Conservation (phyloP, 2,113 vertebrate species). For the Prietella phreatophila region DNA sequence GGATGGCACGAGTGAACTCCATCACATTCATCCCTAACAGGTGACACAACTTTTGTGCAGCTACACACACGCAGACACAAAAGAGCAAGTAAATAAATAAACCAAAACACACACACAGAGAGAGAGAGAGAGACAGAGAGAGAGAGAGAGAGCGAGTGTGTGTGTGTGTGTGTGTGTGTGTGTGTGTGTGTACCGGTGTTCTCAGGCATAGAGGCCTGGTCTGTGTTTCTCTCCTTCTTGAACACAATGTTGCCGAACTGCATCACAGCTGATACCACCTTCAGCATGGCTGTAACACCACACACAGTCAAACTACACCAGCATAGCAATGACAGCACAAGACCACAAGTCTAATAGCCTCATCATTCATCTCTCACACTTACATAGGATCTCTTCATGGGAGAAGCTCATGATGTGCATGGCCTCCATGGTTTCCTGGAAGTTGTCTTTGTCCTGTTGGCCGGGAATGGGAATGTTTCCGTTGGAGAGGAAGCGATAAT, state of each 20-base stretch:
- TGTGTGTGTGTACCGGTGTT: conserved; percentile 81
- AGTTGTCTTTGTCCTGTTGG: conserved; percentile 98
- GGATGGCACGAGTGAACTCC: conserved; percentile 97
- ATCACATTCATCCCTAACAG: conserved; percentile 95
- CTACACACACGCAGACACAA: conserved; percentile 62
- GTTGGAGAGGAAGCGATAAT: conserved; percentile 95
- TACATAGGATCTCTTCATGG: conserved; percentile 93
- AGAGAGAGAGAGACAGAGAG: no score
- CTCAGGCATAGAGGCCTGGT: conserved; percentile 98
- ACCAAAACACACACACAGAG: background rate
- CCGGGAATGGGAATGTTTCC: conserved; percentile 96
- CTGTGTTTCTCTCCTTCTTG: conserved; percentile 96
- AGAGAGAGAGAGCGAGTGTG: no score
- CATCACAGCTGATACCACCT: conserved; percentile 94
- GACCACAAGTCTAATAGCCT: background rate
- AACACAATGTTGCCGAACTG: conserved; percentile 97
- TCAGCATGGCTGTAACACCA: conserved; percentile 85
- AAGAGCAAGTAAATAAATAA: background rate
- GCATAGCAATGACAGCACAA: background rate
- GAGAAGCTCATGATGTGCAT: conserved; percentile 99
- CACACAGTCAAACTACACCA: background rate
- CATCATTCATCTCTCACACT: conserved; percentile 4
- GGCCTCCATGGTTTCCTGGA: conserved; percentile 98
- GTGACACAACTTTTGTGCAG: conserved; percentile 97
- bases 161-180: background rate